phyloP scores from a whole-genome alignment of 2,797 vertebrate genomes.

The Tauraco hartlaubi region DNA sequence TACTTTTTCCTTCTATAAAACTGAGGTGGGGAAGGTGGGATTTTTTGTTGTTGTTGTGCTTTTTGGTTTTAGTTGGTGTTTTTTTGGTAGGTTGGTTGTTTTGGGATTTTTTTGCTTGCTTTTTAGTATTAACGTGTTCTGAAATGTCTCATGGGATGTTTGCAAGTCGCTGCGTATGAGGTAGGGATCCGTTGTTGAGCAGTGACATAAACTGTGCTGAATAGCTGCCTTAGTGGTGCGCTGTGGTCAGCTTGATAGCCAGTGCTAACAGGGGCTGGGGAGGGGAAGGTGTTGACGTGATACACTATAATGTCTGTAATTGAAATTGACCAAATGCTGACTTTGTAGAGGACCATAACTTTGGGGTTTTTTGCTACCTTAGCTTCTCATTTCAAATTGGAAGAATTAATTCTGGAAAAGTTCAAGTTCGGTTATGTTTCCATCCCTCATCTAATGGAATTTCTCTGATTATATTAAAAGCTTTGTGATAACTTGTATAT shows the following conservation, averaged over 20 bases:
- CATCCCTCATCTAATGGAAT: not conserved
- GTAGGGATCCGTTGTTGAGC: not conserved
- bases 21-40: not conserved
- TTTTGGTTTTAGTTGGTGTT: not conserved
- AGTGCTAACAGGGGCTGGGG: not conserved
- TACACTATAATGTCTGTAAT: not conserved
- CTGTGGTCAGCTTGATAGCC: not conserved
- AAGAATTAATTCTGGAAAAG: not conserved
- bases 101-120: not conserved
- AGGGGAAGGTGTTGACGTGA: not conserved
- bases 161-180: not conserved
- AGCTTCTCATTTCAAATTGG: not conserved
- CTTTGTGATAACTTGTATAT: not conserved
- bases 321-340: not conserved
- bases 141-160: not conserved
- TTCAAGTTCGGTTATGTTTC: not conserved
- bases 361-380: not conserved
- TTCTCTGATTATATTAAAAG: not conserved
- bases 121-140: not conserved
- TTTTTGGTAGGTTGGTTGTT: not conserved
- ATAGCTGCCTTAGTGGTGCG: not conserved
- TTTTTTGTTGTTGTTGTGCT: not conserved
- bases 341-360: not conserved
- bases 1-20: not conserved
- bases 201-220: not conserved